Evolutionary conservation across 1,140 invertebrate genomes (phyloP), one percentile per base, ranked within the genome.

Genomic region (Macrobrachium nipponense): DNA sequence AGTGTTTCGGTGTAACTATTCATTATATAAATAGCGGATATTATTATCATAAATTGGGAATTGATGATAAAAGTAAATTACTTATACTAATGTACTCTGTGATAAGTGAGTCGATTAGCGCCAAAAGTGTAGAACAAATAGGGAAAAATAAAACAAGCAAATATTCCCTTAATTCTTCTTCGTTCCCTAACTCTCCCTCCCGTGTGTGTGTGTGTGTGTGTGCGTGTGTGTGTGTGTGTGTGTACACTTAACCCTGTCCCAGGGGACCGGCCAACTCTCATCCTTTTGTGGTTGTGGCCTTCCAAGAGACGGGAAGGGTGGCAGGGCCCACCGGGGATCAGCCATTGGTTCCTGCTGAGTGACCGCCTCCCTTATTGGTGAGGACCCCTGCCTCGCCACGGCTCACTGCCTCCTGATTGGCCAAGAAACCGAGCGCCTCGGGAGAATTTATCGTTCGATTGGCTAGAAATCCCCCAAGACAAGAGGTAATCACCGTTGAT

Each of bases 201-300:
- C 51, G 7, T 36, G 27, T 36, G 4, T 36, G 27, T 36, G 27
- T 36, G 27, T 36, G 27, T 36, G 27, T 6, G 51, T 51, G 51
- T 51, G 12, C 5, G 7, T 36, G 27, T 36, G 4, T 36, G 27
- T 36, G 27, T 36, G 27, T 36, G 27, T 36, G 27, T 51, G 51
- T 51, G 51, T 51, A 51, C 51, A 10, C 27, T 36, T 36, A 36
- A 8, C 51, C 51, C 51, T 12, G 8, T 51, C 51, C 12, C 68
- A 70, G 23, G 36, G 23, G 68, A 27, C 68, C 68, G 15, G 36
- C 68, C 20, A 23, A 23, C 68, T 36, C 36, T 43, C 36, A 12
- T 17, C 68, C 68, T 70, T 70, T 70, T 70, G 68, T 70, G 68
- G 68, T 70, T 70, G 68, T 70, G 68, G 68, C 68, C 68, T 70